Base-by-base conservation (phyloP, 2,888 invertebrate genomes). In the Limnephilus auricula region DNA sequence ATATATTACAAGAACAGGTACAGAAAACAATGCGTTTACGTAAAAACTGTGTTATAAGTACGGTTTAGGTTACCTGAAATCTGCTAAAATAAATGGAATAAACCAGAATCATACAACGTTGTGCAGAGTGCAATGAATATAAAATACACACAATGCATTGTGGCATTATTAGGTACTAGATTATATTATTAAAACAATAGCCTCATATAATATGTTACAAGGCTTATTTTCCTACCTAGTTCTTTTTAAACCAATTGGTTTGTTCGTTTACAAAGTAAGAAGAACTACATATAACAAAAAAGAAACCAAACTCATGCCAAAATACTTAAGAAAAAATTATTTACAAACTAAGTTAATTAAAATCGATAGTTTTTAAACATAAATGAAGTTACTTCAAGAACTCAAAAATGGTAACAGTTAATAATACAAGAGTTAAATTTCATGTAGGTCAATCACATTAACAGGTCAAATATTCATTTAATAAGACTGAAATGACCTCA, bases 361-460 rank as follows among this genome's bases (percentile, higher is more conserved):
- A 65, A 85, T 85, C 82, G 18, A 82, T 82, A 82, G 82, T 34
- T 37, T 32, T 34, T 25, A 34, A 82, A 82, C 34, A 25, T 82
- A 40, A 85, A 85, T 45, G 37, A 85, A 85, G 31, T 45, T 40
- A 40, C 31, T 40, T 85, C n/a, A 85, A 15, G n/a, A 85, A 87
- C 78, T 65, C 65, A 87, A 87, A 65, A 87, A 87, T 87, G 87
- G 87, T 87, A 87, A 87, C 87, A n/a, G 40, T 40, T 12, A 25
- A 12, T 85, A 37, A 32, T 82, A 34, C 32, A n/a, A 82, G 82
- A 34, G 2, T 34, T 34, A 32, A 82, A 82, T 65, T 65, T 65
- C 65, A 65, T 25, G 65, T 25, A 65, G 65, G 65, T 65, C 65
- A 65, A 65, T 65, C 65, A 65, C 65, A 65, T 65, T 25, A 65